Conservation (phyloP, 2,888 invertebrate genomes). For the Trichogramma dendrolimi region DNA sequence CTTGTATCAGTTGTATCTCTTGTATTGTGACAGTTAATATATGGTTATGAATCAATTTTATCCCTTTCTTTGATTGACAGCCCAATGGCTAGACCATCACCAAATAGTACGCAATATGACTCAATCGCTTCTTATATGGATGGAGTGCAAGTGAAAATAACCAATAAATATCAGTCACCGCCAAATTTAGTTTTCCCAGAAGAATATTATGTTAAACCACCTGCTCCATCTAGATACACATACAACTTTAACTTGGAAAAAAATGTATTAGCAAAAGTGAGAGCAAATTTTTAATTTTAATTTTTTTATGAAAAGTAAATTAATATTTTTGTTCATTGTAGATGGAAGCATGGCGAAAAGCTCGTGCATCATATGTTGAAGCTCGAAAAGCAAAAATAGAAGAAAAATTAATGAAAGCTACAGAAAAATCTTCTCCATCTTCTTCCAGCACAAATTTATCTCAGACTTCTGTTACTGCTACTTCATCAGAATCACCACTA, state of each 20-base stretch:
- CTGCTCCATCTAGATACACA: conserved; percentile 56
- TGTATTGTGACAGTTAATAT: too few species aligned
- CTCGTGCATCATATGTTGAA: conserved; percentile 62
- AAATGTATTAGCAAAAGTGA: conserved; percentile 63
- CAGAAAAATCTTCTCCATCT: conserved; percentile 50
- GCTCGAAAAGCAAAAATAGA: conserved; percentile 62
- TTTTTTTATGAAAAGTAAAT: neutral
- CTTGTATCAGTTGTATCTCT: too few species aligned
- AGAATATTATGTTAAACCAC: conserved; percentile 55
- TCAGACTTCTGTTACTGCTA: conserved; percentile 35
- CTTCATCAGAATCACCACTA: conserved; percentile 52
- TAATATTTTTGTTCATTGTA: conserved; percentile 24
- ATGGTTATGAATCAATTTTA: too few species aligned
- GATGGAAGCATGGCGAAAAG: conserved; percentile 67
- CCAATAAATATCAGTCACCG: conserved; percentile 81
- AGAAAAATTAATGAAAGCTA: conserved; percentile 58
- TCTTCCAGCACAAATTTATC: conserved; percentile 54
- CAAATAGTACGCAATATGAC: conserved; percentile 44
- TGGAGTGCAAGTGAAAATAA: conserved; percentile 82
- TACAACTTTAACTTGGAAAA: conserved; percentile 74
- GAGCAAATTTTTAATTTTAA: neutral
- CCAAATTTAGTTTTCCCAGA: conserved; percentile 64
- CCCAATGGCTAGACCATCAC: conserved; percentile 41
- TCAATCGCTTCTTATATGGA: conserved; percentile 65
- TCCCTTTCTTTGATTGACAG: too few species aligned